These are phyloP conservation scores for Mohoua ochrocephala DNA, from an alignment of 2,113 vertebrate species.

Conservation along the genomic window DNA sequence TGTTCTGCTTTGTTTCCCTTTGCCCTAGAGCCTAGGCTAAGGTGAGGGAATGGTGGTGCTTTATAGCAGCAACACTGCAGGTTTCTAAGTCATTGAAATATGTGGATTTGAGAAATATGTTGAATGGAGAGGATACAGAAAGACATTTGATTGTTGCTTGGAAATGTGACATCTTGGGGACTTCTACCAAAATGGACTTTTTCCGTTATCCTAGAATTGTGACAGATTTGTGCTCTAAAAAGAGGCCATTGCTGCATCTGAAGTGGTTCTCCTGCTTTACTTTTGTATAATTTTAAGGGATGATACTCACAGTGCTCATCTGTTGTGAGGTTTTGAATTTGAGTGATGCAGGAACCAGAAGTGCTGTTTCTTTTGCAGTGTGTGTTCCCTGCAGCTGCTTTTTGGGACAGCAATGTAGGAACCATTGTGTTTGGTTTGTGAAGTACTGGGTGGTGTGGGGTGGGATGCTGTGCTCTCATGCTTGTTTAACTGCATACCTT, in stretches of 20 bases:
- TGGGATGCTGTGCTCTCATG: not conserved
- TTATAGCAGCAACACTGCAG: not conserved
- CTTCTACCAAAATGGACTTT: not conserved
- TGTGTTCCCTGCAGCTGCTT: not conserved
- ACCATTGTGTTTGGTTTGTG: not conserved
- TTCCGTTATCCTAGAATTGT: not conserved
- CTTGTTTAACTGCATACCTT: not conserved
- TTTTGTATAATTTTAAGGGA: not conserved
- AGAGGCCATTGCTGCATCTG: not conserved
- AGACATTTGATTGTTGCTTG: not conserved
- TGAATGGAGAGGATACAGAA: not conserved
- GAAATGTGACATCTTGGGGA: not conserved
- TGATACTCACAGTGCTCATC: rapidly evolving
- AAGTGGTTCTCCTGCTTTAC: not conserved
- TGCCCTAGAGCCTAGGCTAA: not conserved
- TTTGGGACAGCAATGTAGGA: not conserved
- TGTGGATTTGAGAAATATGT: not conserved
- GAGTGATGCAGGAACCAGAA: not conserved
- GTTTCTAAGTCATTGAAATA: not conserved
- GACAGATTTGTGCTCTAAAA: not conserved
- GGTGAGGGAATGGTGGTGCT: not conserved
- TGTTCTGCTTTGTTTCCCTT: not conserved
- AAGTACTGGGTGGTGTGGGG: not conserved
- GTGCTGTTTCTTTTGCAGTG: not conserved
- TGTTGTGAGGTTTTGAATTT: not conserved